Conservation (phyloP, 2,797 vertebrate species). For the Philypnodon macrostomus region DNA sequence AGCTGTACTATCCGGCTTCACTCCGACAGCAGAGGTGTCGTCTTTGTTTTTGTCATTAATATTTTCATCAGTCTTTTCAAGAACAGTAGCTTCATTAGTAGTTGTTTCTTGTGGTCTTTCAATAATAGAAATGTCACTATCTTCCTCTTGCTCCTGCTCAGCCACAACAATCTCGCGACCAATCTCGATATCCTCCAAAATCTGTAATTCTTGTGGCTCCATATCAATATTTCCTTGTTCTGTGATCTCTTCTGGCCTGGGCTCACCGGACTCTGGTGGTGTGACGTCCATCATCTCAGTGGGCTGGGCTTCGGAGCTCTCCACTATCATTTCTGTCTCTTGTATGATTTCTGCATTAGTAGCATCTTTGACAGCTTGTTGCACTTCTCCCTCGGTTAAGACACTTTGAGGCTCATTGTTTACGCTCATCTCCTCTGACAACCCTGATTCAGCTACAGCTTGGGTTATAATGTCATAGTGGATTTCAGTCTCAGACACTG, state of each 20-base stretch:
- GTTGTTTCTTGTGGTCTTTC: slow-evolving; percentile 41
- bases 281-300: slow-evolving; percentile 37
- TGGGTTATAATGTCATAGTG: slow-evolving; percentile 65
- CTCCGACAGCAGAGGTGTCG: not conserved
- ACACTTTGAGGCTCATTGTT: slow-evolving; percentile 17
- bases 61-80: slow-evolving; percentile 34
- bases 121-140: slow-evolving; percentile 48
- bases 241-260: slow-evolving; percentile 22
- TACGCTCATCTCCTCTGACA: slow-evolving; percentile 41
- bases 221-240: slow-evolving; percentile 29
- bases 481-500: slow-evolving; percentile 46
- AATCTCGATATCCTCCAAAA: slow-evolving; percentile 71
- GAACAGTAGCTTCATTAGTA: slow-evolving; percentile 10
- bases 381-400: slow-evolving; percentile 23
- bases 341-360: slow-evolving; percentile 12
- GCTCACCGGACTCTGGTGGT: slow-evolving; percentile 22
- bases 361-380: slow-evolving; percentile 42
- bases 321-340: slow-evolving; percentile 11
- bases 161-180: slow-evolving; percentile 70
- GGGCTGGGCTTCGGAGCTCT: slow-evolving; percentile 44
- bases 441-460: slow-evolving; percentile 61
- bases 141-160: slow-evolving; percentile 56
- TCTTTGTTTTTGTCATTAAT: slow-evolving; percentile 25
- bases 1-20: slow-evolving; percentile 30
- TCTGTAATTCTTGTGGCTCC: slow-evolving; percentile 59